phyloP scores from a whole-genome alignment of 2,797 vertebrate species.

The Coregonus suidteri region DNA sequence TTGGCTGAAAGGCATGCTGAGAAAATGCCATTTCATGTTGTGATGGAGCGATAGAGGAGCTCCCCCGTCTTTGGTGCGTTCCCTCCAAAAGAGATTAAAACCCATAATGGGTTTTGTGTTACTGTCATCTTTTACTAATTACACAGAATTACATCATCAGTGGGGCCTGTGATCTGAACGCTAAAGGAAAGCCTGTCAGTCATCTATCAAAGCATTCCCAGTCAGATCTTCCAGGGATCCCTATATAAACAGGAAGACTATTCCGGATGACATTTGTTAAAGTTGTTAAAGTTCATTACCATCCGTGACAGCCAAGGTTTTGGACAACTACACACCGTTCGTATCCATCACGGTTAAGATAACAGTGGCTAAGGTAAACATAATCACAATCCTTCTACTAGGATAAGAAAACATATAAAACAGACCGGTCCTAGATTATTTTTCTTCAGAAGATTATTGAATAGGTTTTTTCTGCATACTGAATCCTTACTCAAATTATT shows the following conservation, averaged over 20 bases:
- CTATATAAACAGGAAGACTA: conserved; percentile 49
- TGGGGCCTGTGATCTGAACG: conserved; percentile 44
- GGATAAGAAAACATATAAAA: conserved; percentile 2
- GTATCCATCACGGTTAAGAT: conserved; percentile 47
- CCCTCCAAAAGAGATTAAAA: conserved; percentile 65
- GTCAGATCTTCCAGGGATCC: conserved; percentile 45
- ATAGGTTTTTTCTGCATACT: too few relatives aligned
- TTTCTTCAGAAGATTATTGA: background rate
- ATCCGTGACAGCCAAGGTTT: conserved; percentile 38
- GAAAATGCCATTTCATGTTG: conserved; percentile 51
- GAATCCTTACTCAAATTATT: background rate
- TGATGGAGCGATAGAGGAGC: conserved; percentile 47
- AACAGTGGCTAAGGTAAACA: conserved; percentile 48
- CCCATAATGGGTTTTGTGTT: conserved; percentile 67
- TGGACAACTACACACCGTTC: conserved; percentile 44
- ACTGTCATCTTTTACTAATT: conserved; percentile 73
- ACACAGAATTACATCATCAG: conserved; percentile 70
- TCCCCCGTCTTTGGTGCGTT: conserved; percentile 41
- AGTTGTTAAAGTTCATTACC: conserved; percentile 44
- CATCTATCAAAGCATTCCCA: conserved; percentile 55
- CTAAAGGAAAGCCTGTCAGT: conserved; percentile 53
- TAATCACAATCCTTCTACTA: conserved; percentile 10
- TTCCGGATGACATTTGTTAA: conserved; percentile 28
- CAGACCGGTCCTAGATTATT: too few relatives aligned
- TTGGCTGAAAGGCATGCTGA: conserved; percentile 48